Evolutionary conservation across 1,140 invertebrate species (phyloP).

Genomic region (Eriosoma lanigerum): DNA sequence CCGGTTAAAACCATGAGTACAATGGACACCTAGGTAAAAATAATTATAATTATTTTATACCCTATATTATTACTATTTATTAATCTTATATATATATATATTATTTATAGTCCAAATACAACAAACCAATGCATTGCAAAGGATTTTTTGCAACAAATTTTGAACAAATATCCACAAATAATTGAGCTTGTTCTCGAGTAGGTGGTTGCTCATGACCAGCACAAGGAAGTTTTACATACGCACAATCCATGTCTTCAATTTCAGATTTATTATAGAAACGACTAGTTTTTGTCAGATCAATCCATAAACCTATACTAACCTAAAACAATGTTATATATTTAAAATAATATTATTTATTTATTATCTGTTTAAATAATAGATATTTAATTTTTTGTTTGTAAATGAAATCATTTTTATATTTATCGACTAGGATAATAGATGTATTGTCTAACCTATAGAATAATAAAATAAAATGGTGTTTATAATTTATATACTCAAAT

Average conservation of each 20-base stretch:
- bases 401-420: too few relatives aligned
- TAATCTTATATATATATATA: too few relatives aligned
- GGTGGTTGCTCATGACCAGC: slow-evolving; percentile 82
- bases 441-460: too few relatives aligned
- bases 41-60: neutral
- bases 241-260: slow-evolving; percentile 73
- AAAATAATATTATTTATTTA: neutral
- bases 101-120: too few relatives aligned
- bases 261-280: slow-evolving; percentile 85
- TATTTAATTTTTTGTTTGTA: too few relatives aligned
- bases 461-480: too few relatives aligned
- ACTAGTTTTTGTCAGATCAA: slow-evolving; percentile 93
- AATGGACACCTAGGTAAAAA: slow-evolving; percentile 75
- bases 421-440: too few relatives aligned
- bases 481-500: too few relatives aligned
- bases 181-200: slow-evolving; percentile 71
- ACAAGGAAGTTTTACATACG: slow-evolving; percentile 85
- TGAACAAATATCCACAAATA: slow-evolving; percentile 77
- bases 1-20: slow-evolving; percentile 98
- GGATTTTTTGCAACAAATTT: slow-evolving; percentile 80
- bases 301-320: slow-evolving; percentile 89
- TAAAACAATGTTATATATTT: slow-evolving; percentile 58
- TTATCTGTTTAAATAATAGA: too few relatives aligned
- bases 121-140: slow-evolving; percentile 71
- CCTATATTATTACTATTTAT: neutral